phyloP scores from a whole-genome alignment of 2,888 invertebrate species.

The Leucoptera coffeella region DNA sequence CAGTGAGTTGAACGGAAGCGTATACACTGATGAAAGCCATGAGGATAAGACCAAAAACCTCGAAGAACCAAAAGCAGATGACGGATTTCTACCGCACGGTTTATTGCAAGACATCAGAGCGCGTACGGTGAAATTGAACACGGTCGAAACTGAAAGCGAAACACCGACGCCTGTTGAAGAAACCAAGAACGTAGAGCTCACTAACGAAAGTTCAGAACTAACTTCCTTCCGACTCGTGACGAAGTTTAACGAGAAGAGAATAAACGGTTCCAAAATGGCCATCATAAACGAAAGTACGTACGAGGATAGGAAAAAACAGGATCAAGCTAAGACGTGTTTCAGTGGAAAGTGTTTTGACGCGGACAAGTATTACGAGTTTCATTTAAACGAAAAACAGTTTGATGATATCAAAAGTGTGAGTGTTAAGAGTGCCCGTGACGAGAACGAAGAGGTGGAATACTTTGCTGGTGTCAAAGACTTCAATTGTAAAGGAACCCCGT shows the following conservation, averaged over 20 bases:
- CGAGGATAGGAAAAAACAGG: constrained; percentile 56
- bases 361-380: constrained; percentile 77
- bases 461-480: constrained; percentile 78
- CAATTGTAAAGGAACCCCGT: constrained; percentile 55
- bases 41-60: constrained; percentile 32
- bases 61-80: constrained; percentile 32
- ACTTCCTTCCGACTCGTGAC: constrained; percentile 49
- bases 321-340: constrained; percentile 36
- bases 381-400: constrained; percentile 66
- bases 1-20: constrained; percentile 55
- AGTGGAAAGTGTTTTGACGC: constrained; percentile 61
- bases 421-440: constrained; percentile 32
- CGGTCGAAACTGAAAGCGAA: constrained; percentile 37
- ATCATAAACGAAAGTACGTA: constrained; percentile 62
- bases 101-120: constrained; percentile 65
- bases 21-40: constrained; percentile 43
- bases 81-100: constrained; percentile 57
- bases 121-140: constrained; percentile 49
- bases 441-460: constrained; percentile 55
- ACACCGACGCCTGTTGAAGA: constrained; percentile 14
- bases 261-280: constrained; percentile 23
- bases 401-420: constrained; percentile 27
- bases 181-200: constrained; percentile 27
- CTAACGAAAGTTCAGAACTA: constrained; percentile 43
- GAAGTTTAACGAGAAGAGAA: constrained; percentile 30